Base-by-base conservation (phyloP, 2,888 invertebrate genomes). In the Schrankia costaestrigalis region DNA sequence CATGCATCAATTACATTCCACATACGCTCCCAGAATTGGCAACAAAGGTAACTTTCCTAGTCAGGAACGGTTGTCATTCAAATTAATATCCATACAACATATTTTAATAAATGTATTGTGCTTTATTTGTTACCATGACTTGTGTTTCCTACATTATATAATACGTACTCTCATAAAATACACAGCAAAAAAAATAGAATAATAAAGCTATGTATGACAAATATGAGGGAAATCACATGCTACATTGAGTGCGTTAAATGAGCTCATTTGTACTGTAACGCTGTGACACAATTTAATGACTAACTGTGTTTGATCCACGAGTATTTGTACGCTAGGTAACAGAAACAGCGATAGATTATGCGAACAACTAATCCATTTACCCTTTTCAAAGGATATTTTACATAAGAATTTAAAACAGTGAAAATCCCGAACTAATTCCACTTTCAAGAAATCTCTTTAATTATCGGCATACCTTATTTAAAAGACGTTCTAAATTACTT, bases 1-100 rank as follows among this genome's bases (percentile, higher is more conserved):
- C 71, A 74, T 65, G 70, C 73, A 69, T 73, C 75, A 78, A 80
- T 82, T 80, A 79, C 75, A 74, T 71, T 71, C 70, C 72, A 65
- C 54, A 69, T 71, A 74, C 71, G 73, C 62, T 68, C 45, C 45
- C 56, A 56, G 75, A 78, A 77, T 78, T 63, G 56, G 56, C 71
- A 69, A 75, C 71, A 65, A 65, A 68, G 59, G 57, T 62, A 63
- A 65, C 56, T 53, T 51, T 49, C 54, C 56, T 54, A 52, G 51
- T 46, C 55, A 57, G 49, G 53, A 65, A 65, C 63, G 60, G 53
- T 53, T 56, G 55, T 63, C 64, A 67, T 71, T 68, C 64, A 67
- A 69, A 69, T 62, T 65, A 66, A 64, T 64, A 58, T 55, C 54
- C 55, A 58, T 57, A 56, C 53, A 49, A 49, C 42, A 42, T 46